A percentile compares a stretch with the other conserved stretches of the same genome.
phyloP scores from a whole-genome alignment of 1,140 invertebrate genomes.

The Brachionus koreanus region DNA sequence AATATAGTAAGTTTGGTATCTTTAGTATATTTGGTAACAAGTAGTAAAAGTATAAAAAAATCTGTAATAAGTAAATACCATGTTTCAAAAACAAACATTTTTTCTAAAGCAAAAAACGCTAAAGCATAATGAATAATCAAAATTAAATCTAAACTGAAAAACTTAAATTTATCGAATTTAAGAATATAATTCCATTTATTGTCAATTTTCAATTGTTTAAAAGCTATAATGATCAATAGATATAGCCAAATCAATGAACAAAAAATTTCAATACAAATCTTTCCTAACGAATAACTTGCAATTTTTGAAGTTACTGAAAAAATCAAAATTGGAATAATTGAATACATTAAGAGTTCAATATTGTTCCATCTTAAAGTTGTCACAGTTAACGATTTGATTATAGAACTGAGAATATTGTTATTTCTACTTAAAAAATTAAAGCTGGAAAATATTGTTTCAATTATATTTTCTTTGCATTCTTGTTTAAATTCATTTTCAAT shows the following conservation, averaged over 20 bases:
- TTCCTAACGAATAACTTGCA: neutral
- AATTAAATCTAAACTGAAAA: too few species aligned
- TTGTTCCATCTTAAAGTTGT: neutral
- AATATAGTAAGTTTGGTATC: too few species aligned
- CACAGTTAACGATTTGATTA: neutral
- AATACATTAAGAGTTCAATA: neutral
- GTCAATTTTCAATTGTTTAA: neutral
- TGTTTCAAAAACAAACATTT: too few species aligned
- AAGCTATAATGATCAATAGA: neutral
- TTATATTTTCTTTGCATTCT: neutral
- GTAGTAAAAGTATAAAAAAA: too few species aligned
- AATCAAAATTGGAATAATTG: neutral
- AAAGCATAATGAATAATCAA: too few species aligned
- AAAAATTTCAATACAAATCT: neutral
- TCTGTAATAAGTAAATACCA: too few species aligned
- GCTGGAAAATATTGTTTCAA: neutral
- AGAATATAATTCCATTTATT: neutral
- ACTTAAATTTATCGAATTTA: slow-evolving; percentile 2
- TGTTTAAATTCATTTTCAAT: neutral
- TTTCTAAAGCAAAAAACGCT: too few species aligned
- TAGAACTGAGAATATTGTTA: neutral
- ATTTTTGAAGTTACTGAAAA: neutral
- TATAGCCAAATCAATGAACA: neutral
- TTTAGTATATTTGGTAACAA: too few species aligned
- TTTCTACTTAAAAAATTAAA: neutral